Conservation (phyloP, 1,140 invertebrate species). For the Lepidurus packardi region DNA sequence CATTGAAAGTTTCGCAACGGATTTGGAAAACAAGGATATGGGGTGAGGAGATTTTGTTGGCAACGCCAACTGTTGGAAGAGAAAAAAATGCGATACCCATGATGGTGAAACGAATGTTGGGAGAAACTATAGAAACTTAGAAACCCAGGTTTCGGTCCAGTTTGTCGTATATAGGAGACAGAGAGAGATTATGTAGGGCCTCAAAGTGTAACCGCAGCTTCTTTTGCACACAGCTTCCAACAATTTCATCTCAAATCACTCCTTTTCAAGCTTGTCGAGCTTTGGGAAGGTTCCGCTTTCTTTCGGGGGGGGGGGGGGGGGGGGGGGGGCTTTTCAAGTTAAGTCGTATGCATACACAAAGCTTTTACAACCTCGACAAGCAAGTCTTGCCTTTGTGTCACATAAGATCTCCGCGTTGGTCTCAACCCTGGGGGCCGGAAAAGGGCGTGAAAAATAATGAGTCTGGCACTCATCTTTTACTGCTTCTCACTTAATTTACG, state of each 20-base stretch:
- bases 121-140: background rate
- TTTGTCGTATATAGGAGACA: background rate
- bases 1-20: no score
- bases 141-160: background rate
- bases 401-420: slow-evolving; percentile 18
- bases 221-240: background rate
- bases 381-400: slow-evolving; percentile 21
- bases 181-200: background rate
- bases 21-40: no score
- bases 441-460: slow-evolving; percentile 19
- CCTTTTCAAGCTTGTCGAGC: background rate
- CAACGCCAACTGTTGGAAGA: no score
- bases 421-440: slow-evolving; percentile 4
- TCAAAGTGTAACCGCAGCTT: background rate
- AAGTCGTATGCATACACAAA: slow-evolving; percentile 17
- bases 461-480: background rate
- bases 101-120: no score
- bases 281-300: background rate
- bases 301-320: background rate
- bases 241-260: slow-evolving; percentile 13
- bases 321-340: background rate
- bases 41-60: no score
- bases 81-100: no score
- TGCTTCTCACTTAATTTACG: slow-evolving; percentile 2
- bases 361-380: slow-evolving; percentile 12